phyloP scores from a whole-genome alignment of 2,888 invertebrate genomes.

The Platycnemis pennipes region DNA sequence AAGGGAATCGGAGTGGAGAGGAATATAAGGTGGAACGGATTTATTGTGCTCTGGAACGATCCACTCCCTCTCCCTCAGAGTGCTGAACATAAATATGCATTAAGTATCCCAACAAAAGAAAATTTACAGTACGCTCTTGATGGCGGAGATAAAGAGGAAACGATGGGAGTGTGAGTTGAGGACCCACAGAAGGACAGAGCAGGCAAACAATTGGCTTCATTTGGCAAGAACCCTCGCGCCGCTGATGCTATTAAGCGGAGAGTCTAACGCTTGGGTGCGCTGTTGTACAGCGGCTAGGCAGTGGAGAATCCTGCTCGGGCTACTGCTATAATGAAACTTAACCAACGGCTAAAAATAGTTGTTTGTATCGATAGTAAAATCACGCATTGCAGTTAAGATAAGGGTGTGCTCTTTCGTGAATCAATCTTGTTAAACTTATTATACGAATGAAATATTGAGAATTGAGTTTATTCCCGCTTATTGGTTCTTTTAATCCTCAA shows the following conservation, averaged over 20 bases:
- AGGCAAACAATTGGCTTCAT: conserved; percentile 22
- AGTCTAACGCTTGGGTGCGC: not conserved
- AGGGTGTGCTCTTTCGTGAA: too few species aligned
- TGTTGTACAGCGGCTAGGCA: too few species aligned
- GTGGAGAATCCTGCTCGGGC: too few species aligned
- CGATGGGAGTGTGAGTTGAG: not conserved
- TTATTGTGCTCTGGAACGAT: conserved; percentile 30
- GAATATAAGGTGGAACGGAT: conserved; percentile 39
- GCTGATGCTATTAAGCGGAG: too few species aligned
- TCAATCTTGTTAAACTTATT: too few species aligned
- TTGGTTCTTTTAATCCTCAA: too few species aligned
- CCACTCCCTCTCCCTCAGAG: not conserved
- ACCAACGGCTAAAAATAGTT: too few species aligned
- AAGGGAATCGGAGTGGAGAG: not conserved
- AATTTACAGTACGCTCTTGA: conserved; percentile 19
- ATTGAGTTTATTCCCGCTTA: too few species aligned
- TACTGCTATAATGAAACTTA: too few species aligned
- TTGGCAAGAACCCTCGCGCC: not conserved
- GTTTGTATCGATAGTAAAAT: too few species aligned
- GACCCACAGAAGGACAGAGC: not conserved
- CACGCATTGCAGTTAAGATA: too few species aligned
- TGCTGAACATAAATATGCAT: conserved; percentile 22
- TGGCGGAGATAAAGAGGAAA: conserved; percentile 45
- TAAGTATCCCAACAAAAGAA: conserved; percentile 22
- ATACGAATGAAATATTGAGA: too few species aligned